Conservation (phyloP, 1,140 invertebrate species). For the Platorchestia sp. region DNA sequence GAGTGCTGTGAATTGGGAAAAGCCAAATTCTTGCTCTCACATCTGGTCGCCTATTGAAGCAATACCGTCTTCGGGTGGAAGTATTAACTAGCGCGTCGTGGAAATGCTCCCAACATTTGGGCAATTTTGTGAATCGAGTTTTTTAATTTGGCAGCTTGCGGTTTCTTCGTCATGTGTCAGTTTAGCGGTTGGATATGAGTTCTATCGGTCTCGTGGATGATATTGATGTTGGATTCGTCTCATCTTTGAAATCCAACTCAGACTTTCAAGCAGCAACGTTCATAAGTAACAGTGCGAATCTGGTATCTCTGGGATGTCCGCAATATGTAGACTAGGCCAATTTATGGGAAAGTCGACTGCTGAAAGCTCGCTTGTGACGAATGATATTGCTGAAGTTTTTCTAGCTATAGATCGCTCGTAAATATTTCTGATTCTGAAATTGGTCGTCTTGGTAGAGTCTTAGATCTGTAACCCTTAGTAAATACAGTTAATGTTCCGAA, state of each 20-base stretch:
- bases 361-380: background rate
- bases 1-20: background rate
- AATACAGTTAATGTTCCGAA: background rate
- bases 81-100: background rate
- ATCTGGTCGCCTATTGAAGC: background rate
- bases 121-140: background rate
- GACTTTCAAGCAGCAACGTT: too few species aligned
- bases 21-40: background rate
- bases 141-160: background rate
- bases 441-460: background rate
- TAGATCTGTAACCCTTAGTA: slow-evolving; percentile 30
- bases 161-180: background rate
- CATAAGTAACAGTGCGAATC: too few species aligned
- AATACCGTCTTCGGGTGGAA: background rate
- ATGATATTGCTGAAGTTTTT: background rate
- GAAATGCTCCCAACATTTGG: background rate
- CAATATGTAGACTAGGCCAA: too few species aligned
- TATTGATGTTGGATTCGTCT: background rate
- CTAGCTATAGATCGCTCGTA: background rate
- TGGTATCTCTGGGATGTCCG: too few species aligned
- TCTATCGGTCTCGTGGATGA: background rate
- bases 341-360: background rate
- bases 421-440: background rate
- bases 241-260: too few species aligned
- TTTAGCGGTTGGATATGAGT: background rate